A percentile compares a stretch with the other conserved stretches of the same genome.
Conservation (phyloP, 2,113 vertebrate genomes). For the Pteropus alecto region DNA sequence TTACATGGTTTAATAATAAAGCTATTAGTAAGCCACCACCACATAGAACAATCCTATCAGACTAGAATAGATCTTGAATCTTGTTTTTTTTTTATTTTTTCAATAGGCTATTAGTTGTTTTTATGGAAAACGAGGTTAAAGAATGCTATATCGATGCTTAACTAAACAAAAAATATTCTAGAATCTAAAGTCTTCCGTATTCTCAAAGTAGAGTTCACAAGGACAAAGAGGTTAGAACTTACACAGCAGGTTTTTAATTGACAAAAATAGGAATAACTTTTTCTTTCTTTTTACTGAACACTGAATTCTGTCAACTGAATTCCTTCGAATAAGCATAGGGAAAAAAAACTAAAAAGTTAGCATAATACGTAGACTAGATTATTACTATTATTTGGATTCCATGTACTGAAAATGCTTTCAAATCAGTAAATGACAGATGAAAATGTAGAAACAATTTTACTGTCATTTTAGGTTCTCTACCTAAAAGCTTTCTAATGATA, state of each 20-base stretch:
- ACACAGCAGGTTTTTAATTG: not conserved
- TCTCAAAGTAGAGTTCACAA: not conserved
- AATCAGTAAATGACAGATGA: not conserved
- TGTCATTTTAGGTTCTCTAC: not conserved
- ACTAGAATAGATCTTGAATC: conserved; percentile 53
- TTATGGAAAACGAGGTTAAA: conserved; percentile 55
- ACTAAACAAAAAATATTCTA: not conserved
- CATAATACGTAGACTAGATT: not conserved
- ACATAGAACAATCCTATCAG: conserved; percentile 74
- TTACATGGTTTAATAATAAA: conserved; percentile 79
- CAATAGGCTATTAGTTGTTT: conserved; percentile 41
- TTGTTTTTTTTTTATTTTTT: conserved; percentile 52
- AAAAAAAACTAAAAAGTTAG: not conserved
- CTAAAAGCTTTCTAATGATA: not conserved
- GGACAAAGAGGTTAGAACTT: not conserved
- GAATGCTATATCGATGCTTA: not conserved
- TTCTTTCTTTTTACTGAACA: not conserved
- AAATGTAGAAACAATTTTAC: not conserved
- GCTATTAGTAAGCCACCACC: conserved; percentile 75
- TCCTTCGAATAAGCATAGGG: not conserved
- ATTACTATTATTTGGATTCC: not conserved
- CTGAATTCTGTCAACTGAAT: not conserved
- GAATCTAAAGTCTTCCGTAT: not conserved
- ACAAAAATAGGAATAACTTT: not conserved
- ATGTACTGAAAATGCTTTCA: not conserved